These are phyloP conservation scores for Orthosia cruda DNA, from an alignment of 2,888 invertebrate genomes.

Conservation along the genomic window DNA sequence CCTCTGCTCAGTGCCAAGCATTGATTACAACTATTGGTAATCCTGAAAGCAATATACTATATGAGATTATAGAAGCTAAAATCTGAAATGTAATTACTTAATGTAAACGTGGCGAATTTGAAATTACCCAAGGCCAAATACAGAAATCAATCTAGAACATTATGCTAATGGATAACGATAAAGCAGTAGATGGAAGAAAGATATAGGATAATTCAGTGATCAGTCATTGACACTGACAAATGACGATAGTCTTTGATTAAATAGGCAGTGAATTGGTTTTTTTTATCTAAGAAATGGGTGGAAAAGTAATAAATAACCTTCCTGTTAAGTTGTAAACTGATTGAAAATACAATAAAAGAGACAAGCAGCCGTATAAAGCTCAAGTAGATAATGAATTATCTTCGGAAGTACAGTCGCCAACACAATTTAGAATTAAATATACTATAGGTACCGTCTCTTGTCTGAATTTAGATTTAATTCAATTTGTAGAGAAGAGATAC, in stretches of 20 bases:
- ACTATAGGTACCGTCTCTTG: not conserved
- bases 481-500: not conserved
- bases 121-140: slow-evolving; percentile 15
- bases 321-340: not conserved
- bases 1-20: slow-evolving; percentile 24
- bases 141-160: slow-evolving; percentile 27
- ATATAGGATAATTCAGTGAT: not conserved
- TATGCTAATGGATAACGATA: slow-evolving; percentile 35
- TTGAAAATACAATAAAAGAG: not conserved
- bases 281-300: not conserved
- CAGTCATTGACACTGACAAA: slow-evolving; percentile 1
- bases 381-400: not conserved
- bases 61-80: slow-evolving; percentile 12
- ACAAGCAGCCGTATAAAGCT: not conserved
- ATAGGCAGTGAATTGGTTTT: not conserved
- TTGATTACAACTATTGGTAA: slow-evolving; percentile 36
- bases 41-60: not conserved
- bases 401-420: slow-evolving; percentile 8
- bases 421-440: not conserved
- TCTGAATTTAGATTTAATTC: not conserved
- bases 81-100: slow-evolving; percentile 24
- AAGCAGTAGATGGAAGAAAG: slow-evolving; percentile 3
- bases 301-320: not conserved
- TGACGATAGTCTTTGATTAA: not conserved
- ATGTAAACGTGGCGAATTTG: slow-evolving; percentile 4